These are phyloP conservation scores for Cremastobaeus sp. DNA, from an alignment of 2,888 invertebrate species.

Conservation along the genomic window DNA sequence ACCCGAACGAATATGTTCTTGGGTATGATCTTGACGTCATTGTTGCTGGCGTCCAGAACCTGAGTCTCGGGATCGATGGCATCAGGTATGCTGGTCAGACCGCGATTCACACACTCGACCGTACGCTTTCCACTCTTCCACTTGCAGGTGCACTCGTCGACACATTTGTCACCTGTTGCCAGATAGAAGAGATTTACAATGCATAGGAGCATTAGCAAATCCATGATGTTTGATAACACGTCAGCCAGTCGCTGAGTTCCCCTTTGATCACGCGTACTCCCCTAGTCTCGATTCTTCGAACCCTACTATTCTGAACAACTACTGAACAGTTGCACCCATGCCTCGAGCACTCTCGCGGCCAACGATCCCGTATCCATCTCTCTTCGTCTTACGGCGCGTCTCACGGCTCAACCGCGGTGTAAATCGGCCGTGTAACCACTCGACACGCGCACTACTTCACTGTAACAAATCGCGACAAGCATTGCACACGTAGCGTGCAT, in stretches of 20 bases:
- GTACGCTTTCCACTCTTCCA: conserved; percentile 97
- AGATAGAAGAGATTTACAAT: conserved; percentile 63
- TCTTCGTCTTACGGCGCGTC: conserved; percentile 22
- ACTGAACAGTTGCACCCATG: conserved; percentile 33
- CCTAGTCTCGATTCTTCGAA: conserved; percentile 26
- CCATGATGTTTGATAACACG: conserved; percentile 54
- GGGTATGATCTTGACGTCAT: conserved; percentile 90
- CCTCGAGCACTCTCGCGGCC: conserved; percentile 40
- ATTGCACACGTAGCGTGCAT: conserved; percentile 17
- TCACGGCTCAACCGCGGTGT: conserved; percentile 24
- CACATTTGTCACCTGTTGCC: conserved; percentile 73
- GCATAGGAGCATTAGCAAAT: conserved; percentile 56
- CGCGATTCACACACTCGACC: conserved; percentile 91
- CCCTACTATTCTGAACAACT: conserved; percentile 25
- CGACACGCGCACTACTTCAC: conserved; percentile 48
- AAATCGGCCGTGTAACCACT: conserved; percentile 36
- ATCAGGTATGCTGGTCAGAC: conserved; percentile 90
- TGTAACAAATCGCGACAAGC: conserved; percentile 4
- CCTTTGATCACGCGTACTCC: conserved; percentile 22
- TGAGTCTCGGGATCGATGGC: conserved; percentile 93
- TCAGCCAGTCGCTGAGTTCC: conserved; percentile 10
- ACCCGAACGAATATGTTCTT: conserved; percentile 89
- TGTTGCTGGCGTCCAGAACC: conserved; percentile 92
- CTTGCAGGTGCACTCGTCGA: conserved; percentile 87
- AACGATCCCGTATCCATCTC: conserved; percentile 50